Conservation (phyloP, 2,113 vertebrate species). For the Craseonycteris thonglongyai region DNA sequence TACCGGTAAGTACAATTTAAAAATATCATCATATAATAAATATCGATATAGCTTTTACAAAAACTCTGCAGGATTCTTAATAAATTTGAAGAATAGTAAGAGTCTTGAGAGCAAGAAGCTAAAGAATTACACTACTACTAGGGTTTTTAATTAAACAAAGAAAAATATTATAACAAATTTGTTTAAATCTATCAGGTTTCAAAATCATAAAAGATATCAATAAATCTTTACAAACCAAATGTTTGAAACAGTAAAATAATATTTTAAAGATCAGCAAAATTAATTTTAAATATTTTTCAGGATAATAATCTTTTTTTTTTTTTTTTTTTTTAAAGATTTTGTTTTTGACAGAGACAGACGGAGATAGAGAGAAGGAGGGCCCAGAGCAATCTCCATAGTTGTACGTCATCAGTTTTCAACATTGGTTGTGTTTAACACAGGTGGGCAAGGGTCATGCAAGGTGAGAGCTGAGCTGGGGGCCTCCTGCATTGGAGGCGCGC, state of each 20-base stretch:
- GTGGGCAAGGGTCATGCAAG: no score
- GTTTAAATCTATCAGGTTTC: background rate
- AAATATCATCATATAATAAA: background rate
- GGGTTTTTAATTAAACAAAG: background rate
- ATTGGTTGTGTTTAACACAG: no score
- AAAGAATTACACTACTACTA: background rate
- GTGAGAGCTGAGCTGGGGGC: no score
- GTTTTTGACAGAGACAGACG: no score
- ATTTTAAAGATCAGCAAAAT: background rate
- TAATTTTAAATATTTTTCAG: constrained; percentile 5
- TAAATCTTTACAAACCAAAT: constrained; percentile 13
- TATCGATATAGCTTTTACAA: background rate
- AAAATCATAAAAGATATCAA: background rate
- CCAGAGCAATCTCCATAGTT: no score
- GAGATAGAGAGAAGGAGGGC: no score
- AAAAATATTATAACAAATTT: background rate
- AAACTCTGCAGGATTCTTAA: background rate
- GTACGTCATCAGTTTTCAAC: no score
- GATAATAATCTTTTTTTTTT: background rate
- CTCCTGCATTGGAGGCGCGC: no score
- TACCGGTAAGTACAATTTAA: background rate
- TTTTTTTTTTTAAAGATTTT: no score
- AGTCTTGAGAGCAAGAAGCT: background rate
- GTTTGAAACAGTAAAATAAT: background rate
- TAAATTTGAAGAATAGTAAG: background rate